These are phyloP conservation scores for Colius striatus DNA, from an alignment of 2,113 vertebrate species.

Conservation along the genomic window DNA sequence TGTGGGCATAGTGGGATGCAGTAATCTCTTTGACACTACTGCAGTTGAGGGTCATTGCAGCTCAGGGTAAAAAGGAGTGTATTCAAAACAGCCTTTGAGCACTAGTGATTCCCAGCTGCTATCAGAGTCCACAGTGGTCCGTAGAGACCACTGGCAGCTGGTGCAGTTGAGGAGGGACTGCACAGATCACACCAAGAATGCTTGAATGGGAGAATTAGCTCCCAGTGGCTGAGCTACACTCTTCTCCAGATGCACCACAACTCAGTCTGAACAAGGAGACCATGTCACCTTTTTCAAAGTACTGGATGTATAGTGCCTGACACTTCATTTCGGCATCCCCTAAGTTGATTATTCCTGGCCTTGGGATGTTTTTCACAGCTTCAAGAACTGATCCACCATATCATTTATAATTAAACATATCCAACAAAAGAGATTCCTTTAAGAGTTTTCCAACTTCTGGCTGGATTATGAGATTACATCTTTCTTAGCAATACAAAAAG, in stretches of 20 bases:
- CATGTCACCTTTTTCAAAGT: neutral
- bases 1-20: neutral
- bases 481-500: neutral
- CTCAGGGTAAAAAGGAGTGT: neutral
- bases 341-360: neutral
- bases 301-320: neutral
- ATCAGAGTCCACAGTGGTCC: neutral
- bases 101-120: neutral
- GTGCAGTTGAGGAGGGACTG: neutral
- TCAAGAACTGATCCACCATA: neutral
- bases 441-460: neutral
- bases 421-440: neutral
- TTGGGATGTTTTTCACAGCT: neutral
- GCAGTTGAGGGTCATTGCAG: neutral
- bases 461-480: neutral
- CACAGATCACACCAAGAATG: neutral
- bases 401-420: neutral
- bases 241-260: neutral
- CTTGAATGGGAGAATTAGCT: neutral
- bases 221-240: rapidly evolving
- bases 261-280: neutral
- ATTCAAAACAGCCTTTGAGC: neutral
- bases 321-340: neutral
- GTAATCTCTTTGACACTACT: neutral
- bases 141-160: neutral